Base-by-base conservation (phyloP, 2,888 invertebrate species). In the Ectemnius lituratus region DNA sequence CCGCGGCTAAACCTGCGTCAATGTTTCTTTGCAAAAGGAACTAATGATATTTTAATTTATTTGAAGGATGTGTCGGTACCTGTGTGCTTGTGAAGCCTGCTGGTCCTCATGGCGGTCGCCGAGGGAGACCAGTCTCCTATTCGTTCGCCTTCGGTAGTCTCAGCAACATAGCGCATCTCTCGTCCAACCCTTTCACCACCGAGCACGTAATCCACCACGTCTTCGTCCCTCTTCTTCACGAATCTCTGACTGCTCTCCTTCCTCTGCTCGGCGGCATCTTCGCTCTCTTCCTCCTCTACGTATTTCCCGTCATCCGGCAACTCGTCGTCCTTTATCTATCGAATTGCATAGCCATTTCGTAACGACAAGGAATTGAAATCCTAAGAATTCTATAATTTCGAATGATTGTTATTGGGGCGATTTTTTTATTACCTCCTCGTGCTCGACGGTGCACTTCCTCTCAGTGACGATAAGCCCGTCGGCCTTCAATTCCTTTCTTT, bases 391-490 rank as follows among this genome's bases (percentile, higher is more conserved):
- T 1, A 20, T 20, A 2, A 1, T 20, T 20, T 20, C 20, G 20
- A 20, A 20, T 20, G 20, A 20, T 20, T 20, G 1, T 20, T 20
- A 20, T 20, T 1, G 20, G 20, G 37, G 37, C 1, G 8, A n/a
- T n/a, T n/a, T 11, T 37, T 11, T 1, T 11, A 37, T 37, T 72
- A 92, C 92, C 89, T 95, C 94, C 91, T 97, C 97, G 93, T 97
- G 96, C 89, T 97, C 96, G 79, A 95, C 95, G 70, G 95, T 96
- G 86, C 95, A 94, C 86, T 95, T 94, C 78, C 94, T 96, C 92
- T 97, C 97, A 8, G 97, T 97, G 82, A 97, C 94, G 86, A 97
- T 94, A 79, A 95, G 95, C 46, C 97, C 97, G 92, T 97, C 96
- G 47, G 95, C 93, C 82, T 95, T 94, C 62, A 96, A 93, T 61